Evolutionary conservation across 2,113 vertebrate genomes (phyloP).

Genomic region (Paedocypris sp.): DNA sequence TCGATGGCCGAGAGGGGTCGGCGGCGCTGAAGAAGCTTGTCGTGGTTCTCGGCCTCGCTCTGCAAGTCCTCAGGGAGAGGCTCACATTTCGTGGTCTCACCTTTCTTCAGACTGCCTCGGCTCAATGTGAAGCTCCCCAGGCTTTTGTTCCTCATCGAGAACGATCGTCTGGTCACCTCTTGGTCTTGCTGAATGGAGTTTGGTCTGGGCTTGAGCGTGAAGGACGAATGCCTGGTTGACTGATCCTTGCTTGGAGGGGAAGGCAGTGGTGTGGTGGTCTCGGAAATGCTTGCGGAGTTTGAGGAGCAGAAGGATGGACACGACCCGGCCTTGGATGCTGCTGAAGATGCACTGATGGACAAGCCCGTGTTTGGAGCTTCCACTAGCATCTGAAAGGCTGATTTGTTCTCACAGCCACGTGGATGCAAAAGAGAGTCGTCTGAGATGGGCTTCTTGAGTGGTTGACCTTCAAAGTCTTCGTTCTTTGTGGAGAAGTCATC

Average conservation of each 20-base stretch:
- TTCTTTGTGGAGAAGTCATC: slow-evolving; percentile 60
- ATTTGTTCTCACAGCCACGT: slow-evolving; percentile 8
- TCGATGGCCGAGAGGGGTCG: slow-evolving; percentile 67
- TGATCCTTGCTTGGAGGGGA: slow-evolving; percentile 65
- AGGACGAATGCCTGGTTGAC: slow-evolving; percentile 49
- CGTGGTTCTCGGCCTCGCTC: slow-evolving; percentile 34
- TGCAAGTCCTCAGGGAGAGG: slow-evolving; percentile 60
- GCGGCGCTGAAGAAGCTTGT: slow-evolving; percentile 30
- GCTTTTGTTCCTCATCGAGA: slow-evolving; percentile 62
- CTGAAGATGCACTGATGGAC: slow-evolving; percentile 8
- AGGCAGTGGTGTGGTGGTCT: slow-evolving; percentile 65
- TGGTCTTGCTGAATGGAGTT: slow-evolving; percentile 37
- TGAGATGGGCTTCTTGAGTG: slow-evolving; percentile 60
- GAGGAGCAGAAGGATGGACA: slow-evolving; percentile 62
- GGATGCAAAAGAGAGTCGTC: slow-evolving; percentile 58
- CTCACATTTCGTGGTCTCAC: slow-evolving; percentile 58
- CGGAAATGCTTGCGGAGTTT: slow-evolving; percentile 65
- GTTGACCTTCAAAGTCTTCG: slow-evolving; percentile 43
- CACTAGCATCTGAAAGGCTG: slow-evolving; percentile 42
- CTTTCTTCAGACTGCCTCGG: slow-evolving; percentile 57
- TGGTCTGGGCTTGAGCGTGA: slow-evolving; percentile 40
- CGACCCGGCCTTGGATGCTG: slow-evolving; percentile 48
- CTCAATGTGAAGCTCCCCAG: slow-evolving; percentile 41
- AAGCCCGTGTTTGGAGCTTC: slow-evolving; percentile 38
- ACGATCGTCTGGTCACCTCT: slow-evolving; percentile 66